phyloP scores from a whole-genome alignment of 2,113 vertebrate genomes.

The Istiophorus platypterus region DNA sequence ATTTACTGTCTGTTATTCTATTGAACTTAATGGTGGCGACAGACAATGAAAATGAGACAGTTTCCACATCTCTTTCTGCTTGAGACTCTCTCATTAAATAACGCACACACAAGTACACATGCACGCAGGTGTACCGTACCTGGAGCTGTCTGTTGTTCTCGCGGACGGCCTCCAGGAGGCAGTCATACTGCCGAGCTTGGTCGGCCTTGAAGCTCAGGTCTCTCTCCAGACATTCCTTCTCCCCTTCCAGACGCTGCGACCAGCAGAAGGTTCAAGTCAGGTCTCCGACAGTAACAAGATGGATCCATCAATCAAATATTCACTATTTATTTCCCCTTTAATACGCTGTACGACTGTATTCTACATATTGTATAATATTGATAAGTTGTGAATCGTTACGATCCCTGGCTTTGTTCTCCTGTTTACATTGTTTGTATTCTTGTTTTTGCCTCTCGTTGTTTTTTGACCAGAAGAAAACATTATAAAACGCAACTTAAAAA shows the following conservation, averaged over 20 bases:
- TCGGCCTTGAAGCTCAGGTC: constrained; percentile 92
- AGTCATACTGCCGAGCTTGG: constrained; percentile 92
- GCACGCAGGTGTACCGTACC: constrained; percentile 76
- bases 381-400: no score
- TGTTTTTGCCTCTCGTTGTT: neutral
- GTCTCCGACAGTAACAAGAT: neutral
- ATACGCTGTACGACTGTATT: no score
- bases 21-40: no score
- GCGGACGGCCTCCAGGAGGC: constrained; percentile 88
- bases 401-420: neutral
- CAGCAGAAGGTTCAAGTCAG: neutral
- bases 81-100: no score
- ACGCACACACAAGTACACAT: neutral
- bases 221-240: constrained; percentile 89
- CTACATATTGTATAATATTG: no score
- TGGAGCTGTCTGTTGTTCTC: constrained; percentile 94
- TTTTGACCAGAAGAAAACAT: neutral
- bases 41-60: no score
- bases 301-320: neutral
- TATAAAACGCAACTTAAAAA: neutral
- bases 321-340: neutral
- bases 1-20: no score
- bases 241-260: constrained; percentile 87
- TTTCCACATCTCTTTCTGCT: no score
- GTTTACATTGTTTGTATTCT: neutral